Conservation (phyloP, 2,797 vertebrate species). For the Paguma larvata region DNA sequence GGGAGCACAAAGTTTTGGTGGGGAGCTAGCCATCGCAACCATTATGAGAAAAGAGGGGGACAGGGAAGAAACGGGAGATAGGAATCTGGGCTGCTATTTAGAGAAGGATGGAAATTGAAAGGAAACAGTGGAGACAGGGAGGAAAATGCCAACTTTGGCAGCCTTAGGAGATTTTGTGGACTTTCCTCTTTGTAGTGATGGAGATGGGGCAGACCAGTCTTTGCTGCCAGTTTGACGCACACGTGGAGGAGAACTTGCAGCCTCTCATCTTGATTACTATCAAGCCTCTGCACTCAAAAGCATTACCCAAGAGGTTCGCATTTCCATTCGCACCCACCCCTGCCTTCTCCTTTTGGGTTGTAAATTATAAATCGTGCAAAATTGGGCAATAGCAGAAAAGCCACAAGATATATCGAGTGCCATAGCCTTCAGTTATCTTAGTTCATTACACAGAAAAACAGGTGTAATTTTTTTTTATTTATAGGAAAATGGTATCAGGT, state of each 20-base stretch:
- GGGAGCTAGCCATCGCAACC: not conserved
- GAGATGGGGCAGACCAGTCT: not conserved
- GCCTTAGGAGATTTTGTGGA: not conserved
- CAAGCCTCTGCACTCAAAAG: constrained; percentile 10
- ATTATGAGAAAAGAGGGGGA: not conserved
- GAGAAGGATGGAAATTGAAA: not conserved
- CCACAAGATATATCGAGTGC: constrained; percentile 66
- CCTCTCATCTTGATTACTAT: constrained; percentile 23
- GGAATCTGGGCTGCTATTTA: not conserved
- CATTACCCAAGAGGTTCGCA: not conserved
- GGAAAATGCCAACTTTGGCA: not conserved
- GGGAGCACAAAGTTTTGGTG: not conserved
- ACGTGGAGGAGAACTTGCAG: not conserved
- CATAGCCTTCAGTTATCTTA: constrained; percentile 73
- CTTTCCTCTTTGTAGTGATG: not conserved
- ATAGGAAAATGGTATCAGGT: constrained; percentile 67
- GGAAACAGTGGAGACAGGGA: not conserved
- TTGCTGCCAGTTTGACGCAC: not conserved
- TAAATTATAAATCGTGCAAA: constrained; percentile 73
- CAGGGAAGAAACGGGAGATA: not conserved
- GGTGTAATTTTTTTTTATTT: constrained; percentile 60
- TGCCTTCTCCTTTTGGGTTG: constrained; percentile 58
- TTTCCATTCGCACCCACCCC: constrained; percentile 57
- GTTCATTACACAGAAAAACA: constrained; percentile 77
- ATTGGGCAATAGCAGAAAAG: constrained; percentile 71